A percentile compares a stretch with the other conserved stretches of the same genome.
These are phyloP conservation scores for Euproctis similis DNA, from an alignment of 2,888 invertebrate species.

Conservation along the genomic window DNA sequence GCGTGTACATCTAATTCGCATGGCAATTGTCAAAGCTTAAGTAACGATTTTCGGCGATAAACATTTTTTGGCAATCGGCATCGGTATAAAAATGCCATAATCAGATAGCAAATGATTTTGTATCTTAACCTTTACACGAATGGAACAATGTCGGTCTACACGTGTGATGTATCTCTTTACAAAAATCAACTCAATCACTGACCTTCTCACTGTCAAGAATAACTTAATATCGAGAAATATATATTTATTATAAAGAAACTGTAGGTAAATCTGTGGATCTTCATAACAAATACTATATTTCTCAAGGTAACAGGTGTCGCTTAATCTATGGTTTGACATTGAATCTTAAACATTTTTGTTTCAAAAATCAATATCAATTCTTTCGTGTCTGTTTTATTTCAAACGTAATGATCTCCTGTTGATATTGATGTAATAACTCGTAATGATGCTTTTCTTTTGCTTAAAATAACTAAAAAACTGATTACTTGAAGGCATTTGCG, in stretches of 20 bases:
- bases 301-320: conserved; percentile 63
- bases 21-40: conserved; percentile 44
- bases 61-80: conserved; percentile 39
- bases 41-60: conserved; percentile 54
- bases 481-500: too few species aligned
- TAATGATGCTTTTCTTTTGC: too few species aligned
- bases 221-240: too few species aligned
- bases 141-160: conserved; percentile 54
- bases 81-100: conserved; percentile 48
- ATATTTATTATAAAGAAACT: too few species aligned
- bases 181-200: conserved; percentile 38
- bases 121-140: conserved; percentile 56
- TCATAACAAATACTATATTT: conserved; percentile 11
- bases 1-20: conserved; percentile 48
- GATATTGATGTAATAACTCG: too few species aligned
- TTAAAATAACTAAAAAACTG: too few species aligned
- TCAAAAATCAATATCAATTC: too few species aligned
- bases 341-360: too few species aligned
- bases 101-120: conserved; percentile 34
- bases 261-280: too few species aligned
- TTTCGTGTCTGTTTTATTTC: too few species aligned
- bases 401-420: too few species aligned
- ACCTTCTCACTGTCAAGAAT: conserved; percentile 33
- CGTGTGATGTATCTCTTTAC: conserved; percentile 50
- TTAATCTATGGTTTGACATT: conserved; percentile 39